phyloP scores from a whole-genome alignment of 1,140 invertebrate species.

The Streblospio benedicti region DNA sequence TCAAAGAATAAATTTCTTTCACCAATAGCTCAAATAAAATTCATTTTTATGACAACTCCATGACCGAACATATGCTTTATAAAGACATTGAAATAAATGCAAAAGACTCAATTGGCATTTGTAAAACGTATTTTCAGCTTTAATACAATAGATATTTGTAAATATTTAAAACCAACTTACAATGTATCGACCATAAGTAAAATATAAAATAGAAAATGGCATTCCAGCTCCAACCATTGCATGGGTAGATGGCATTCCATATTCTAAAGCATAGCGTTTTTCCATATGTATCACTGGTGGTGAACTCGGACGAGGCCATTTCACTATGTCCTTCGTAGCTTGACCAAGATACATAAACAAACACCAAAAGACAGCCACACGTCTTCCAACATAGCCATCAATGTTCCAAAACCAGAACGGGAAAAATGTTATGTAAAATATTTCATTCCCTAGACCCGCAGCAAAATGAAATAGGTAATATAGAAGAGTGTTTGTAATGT shows the following conservation, averaged over 20 bases:
- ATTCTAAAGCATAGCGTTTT: slow-evolving; percentile 74
- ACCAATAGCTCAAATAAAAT: too few relatives aligned
- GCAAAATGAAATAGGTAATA: slow-evolving; percentile 77
- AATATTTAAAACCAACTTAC: too few relatives aligned
- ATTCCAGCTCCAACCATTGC: slow-evolving; percentile 81
- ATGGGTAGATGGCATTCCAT: slow-evolving; percentile 89
- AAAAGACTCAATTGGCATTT: too few relatives aligned
- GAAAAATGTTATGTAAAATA: slow-evolving; percentile 78
- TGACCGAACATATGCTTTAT: too few relatives aligned
- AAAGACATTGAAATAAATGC: too few relatives aligned
- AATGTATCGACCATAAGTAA: slow-evolving; percentile 72
- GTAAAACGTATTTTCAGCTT: too few relatives aligned
- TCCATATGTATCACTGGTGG: slow-evolving; percentile 74
- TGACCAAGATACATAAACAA: slow-evolving; percentile 65
- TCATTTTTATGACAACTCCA: too few relatives aligned
- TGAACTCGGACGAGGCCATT: slow-evolving; percentile 61
- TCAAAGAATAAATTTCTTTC: too few relatives aligned
- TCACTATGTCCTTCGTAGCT: slow-evolving; percentile 74
- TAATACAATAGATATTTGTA: too few relatives aligned
- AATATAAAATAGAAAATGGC: slow-evolving; percentile 72
- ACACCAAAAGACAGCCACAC: slow-evolving; percentile 74
- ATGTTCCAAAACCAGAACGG: slow-evolving; percentile 89
- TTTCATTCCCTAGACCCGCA: slow-evolving; percentile 75
- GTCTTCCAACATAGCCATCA: slow-evolving; percentile 31
- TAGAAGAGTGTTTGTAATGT: slow-evolving; percentile 70